phyloP scores from a whole-genome alignment of 2,888 invertebrate genomes.

The Leptopilina syphax region DNA sequence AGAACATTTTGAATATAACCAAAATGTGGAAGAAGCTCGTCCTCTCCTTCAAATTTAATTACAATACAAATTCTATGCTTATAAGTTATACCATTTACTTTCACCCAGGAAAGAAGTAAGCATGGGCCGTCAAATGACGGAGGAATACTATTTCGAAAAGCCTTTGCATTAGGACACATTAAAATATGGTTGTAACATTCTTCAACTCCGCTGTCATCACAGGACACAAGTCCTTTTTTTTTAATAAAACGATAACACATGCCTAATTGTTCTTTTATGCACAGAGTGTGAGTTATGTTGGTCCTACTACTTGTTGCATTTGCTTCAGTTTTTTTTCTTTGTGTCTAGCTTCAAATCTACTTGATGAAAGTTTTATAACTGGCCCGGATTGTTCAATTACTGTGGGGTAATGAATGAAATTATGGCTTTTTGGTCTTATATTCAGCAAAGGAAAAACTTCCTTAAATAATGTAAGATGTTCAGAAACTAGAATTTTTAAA shows the following conservation, averaged over 20 bases:
- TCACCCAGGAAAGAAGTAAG: slow-evolving; percentile 4
- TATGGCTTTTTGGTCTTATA: slow-evolving; percentile 48
- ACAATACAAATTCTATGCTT: not conserved
- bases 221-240: slow-evolving; percentile 22
- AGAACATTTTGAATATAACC: slow-evolving; percentile 38
- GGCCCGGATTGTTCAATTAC: slow-evolving; percentile 30
- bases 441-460: slow-evolving; percentile 33
- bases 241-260: slow-evolving; percentile 39
- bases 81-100: slow-evolving; percentile 15
- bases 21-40: slow-evolving; percentile 19
- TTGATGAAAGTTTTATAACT: slow-evolving; percentile 35
- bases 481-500: slow-evolving; percentile 42
- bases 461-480: slow-evolving; percentile 43
- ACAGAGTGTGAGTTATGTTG: slow-evolving; percentile 39
- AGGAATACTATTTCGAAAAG: not conserved
- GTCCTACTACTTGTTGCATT: slow-evolving; percentile 21
- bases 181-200: slow-evolving; percentile 7
- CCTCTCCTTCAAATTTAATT: slow-evolving; percentile 13
- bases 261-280: slow-evolving; percentile 51
- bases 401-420: slow-evolving; percentile 41
- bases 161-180: no score
- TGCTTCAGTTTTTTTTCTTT: slow-evolving; percentile 43
- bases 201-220: slow-evolving; percentile 6
- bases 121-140: not conserved
- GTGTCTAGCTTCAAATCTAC: slow-evolving; percentile 41